Evolutionary conservation across 2,113 vertebrate species (phyloP).

Genomic region (Bujurquina vittata): DNA sequence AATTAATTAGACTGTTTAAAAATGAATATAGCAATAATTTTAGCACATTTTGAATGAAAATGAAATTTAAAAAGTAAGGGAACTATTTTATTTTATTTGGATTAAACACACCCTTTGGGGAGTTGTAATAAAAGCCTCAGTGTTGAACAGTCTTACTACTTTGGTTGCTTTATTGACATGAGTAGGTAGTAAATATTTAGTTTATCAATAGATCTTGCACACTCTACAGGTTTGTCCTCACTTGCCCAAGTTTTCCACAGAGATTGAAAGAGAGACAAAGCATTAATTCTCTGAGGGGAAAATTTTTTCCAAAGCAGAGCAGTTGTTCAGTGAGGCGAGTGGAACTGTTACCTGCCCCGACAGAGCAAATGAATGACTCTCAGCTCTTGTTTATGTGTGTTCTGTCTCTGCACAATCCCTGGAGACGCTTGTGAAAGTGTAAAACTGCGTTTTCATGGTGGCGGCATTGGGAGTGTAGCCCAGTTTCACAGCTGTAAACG

Average conservation of each 20-base stretch:
- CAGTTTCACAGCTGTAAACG: conserved; percentile 74
- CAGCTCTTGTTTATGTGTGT: conserved; percentile 23
- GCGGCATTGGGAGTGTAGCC: conserved; percentile 50
- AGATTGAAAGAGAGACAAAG: conserved; percentile 5
- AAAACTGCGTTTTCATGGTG: conserved; percentile 50
- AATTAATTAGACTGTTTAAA: neutral
- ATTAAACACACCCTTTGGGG: neutral
- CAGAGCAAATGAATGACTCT: conserved; percentile 17
- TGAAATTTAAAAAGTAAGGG: neutral
- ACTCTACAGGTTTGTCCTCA: neutral
- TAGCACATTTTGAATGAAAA: neutral
- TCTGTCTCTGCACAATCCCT: conserved; percentile 21
- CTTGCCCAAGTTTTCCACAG: conserved; percentile 4
- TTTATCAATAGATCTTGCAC: neutral
- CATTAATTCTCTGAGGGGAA: conserved; percentile 1
- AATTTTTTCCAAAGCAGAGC: conserved; percentile 20
- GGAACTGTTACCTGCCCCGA: conserved; percentile 23
- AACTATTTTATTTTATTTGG: neutral
- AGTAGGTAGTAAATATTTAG: conserved; percentile 17
- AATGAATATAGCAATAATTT: neutral
- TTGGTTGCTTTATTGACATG: neutral
- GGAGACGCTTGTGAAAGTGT: conserved; percentile 47
- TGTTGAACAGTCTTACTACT: neutral
- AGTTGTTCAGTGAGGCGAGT: conserved; percentile 1
- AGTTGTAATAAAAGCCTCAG: neutral